Base-by-base conservation (phyloP, 1,140 invertebrate species). In the Drosophila willistoni region DNA sequence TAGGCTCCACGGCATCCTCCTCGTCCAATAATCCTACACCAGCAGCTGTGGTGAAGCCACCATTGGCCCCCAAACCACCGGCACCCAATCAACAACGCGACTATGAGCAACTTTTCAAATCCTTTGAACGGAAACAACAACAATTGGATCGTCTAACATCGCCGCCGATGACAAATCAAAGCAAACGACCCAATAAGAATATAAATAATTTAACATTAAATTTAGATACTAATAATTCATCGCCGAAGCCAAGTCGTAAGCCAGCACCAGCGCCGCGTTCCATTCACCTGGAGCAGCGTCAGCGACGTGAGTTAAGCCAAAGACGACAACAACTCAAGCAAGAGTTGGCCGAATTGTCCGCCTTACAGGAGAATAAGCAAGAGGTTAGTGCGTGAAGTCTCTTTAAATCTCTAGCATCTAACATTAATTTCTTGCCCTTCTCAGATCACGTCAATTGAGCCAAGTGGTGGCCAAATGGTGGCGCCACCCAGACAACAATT, bases 261-360 rank as follows among this genome's bases (percentile, higher is more conserved):
- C 90, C 90, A 19, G 87, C 87, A 14, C 90, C 90, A 13, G 90
- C 90, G 29, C 87, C 87, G 0, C 68, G 90, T 6, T 94, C 95
- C n/a, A 95, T 96, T 12, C 82, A 90, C 65, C 65, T 81, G 39
- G 80, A 89, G 69, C 77, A 84, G 47, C 68, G 81, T 44, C 92
- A 93, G 63, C 93, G 93, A 7, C 93, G 93, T 91, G 76, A 94
- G 74, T 92, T 94, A 62, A 93, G 94, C 66, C 93, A 94, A 64
- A 73, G 81, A 7, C 83, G 77, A 13, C 79, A 77, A 54, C 86
- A 90, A 44, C 42, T 90, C 7, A 85, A 79, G n/a, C 62, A 56
- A 1, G 76, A 90, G 10, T 56, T 90, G 54, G 84, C 71, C 1
- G 76, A 85, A 13, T 61, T 82, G 69, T 73, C 79, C 1, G 25